A percentile compares a stretch with the other conserved stretches of the same genome.
phyloP scores from a whole-genome alignment of 2,113 vertebrate species.

The Cyprinodon tularosa region DNA sequence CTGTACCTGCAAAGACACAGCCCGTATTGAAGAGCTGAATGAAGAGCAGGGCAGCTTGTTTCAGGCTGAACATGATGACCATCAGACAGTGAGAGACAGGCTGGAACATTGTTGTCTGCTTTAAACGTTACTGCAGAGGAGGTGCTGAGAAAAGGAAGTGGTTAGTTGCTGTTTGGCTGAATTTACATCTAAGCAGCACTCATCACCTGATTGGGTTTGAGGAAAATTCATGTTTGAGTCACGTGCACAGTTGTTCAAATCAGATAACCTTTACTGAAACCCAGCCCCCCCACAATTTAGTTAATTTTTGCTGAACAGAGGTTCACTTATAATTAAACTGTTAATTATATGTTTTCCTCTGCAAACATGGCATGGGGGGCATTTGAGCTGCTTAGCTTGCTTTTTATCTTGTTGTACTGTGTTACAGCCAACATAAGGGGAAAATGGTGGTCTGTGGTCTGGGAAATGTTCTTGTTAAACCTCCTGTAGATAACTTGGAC shows the following conservation, averaged over 20 bases:
- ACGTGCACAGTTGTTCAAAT: neutral
- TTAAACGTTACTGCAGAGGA: neutral
- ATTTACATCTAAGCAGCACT: neutral
- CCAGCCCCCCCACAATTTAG: neutral
- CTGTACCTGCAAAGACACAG: neutral
- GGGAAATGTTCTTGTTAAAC: neutral
- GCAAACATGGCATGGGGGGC: neutral
- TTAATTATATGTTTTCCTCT: neutral
- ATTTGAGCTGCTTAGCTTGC: neutral
- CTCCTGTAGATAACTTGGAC: neutral
- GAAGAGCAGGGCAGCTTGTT: neutral
- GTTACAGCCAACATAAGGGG: neutral
- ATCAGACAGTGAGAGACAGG: neutral
- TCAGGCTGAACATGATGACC: slow-evolving; percentile 1
- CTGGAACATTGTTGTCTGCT: neutral
- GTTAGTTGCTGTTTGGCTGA: neutral
- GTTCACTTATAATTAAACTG: neutral
- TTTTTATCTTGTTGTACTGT: neutral
- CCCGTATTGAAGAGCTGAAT: neutral
- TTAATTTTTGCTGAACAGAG: neutral
- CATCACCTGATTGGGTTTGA: neutral
- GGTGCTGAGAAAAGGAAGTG: slow-evolving; percentile 6
- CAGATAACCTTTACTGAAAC: neutral
- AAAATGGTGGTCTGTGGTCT: too few species aligned
- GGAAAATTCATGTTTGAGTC: neutral